Conservation (phyloP, 2,113 vertebrate species). For the Chamaetylas fuelleborni region DNA sequence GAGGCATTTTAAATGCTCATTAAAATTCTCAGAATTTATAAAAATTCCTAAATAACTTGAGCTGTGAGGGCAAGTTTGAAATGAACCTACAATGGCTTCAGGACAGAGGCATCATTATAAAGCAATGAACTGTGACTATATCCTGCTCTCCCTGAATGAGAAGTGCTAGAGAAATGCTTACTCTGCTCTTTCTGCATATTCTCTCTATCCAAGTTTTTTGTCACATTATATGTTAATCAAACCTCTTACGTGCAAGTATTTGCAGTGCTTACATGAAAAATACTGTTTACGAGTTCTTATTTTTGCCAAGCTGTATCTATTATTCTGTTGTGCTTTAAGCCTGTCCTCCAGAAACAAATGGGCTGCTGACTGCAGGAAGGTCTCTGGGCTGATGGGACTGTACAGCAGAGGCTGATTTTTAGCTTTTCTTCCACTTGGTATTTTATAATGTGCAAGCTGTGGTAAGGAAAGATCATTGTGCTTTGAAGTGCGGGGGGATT, state of each 20-base stretch:
- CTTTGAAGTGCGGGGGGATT: neutral
- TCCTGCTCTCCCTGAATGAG: neutral
- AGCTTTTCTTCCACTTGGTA: neutral
- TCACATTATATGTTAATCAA: neutral
- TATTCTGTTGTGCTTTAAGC: neutral
- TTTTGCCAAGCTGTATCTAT: neutral
- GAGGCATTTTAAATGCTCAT: neutral
- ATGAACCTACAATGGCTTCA: neutral
- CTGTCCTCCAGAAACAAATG: neutral
- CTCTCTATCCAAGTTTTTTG: neutral
- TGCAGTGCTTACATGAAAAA: neutral
- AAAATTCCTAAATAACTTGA: neutral
- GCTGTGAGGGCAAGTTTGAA: neutral
- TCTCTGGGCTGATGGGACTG: neutral
- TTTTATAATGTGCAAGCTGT: neutral
- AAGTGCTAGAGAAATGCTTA: neutral
- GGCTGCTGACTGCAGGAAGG: neutral
- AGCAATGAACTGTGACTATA: neutral
- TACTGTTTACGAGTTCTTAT: neutral
- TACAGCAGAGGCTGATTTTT: neutral
- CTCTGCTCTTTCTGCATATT: neutral
- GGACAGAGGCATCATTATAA: neutral
- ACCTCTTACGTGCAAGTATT: neutral
- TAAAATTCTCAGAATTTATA: neutral
- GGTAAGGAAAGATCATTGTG: neutral